These are phyloP conservation scores for Halisarca cf. caerulea DNA, from an alignment of 37 sponge, comb jelly and placozoan species.

Conservation along the genomic window DNA sequence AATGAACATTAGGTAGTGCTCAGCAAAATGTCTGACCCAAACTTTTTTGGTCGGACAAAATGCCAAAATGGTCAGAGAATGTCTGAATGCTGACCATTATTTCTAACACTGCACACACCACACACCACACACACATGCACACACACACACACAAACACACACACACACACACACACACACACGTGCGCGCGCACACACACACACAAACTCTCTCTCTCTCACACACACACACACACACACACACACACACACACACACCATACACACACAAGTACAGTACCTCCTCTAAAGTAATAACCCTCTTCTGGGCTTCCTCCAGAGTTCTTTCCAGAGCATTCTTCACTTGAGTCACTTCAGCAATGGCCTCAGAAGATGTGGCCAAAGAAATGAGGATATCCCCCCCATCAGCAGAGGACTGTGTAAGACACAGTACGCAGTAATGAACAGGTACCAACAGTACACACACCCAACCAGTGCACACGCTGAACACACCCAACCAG, in stretches of 20 bases:
- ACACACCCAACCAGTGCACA: no score
- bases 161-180: not conserved
- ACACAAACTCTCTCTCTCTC: no score
- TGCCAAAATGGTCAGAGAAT: no score
- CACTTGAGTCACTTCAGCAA: not conserved
- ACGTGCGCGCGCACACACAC: not conserved
- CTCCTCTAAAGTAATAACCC: constrained; percentile 58
- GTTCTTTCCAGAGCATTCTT: not conserved
- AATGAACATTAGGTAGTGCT: no score
- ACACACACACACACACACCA: not conserved
- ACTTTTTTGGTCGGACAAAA: no score
- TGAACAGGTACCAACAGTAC: no score
- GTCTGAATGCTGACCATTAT: no score
- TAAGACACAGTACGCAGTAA: no score
- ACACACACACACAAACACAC: not conserved
- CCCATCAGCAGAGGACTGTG: no score
- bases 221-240: not conserved
- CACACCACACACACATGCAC: not conserved
- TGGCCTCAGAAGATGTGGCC: not conserved
- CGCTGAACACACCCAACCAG: no score
- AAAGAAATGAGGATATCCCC: no score
- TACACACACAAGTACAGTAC: constrained; percentile 2
- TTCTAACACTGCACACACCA: not conserved
- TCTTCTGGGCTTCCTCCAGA: constrained; percentile 33
- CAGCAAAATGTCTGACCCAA: no score